Evolutionary conservation across 2,888 invertebrate species (phyloP).

Genomic region (Tetropium fuscum): DNA sequence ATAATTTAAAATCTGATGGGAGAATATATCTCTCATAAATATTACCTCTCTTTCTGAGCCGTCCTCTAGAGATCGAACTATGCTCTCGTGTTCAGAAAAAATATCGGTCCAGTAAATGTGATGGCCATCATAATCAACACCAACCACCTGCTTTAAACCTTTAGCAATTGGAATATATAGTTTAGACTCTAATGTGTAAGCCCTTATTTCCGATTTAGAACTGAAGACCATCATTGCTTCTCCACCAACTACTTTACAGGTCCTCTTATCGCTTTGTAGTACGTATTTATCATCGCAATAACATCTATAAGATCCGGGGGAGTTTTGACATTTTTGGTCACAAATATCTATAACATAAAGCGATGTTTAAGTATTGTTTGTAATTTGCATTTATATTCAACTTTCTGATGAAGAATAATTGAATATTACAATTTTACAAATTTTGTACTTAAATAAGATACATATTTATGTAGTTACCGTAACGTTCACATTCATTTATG

Average conservation of each 20-base stretch:
- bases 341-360: slow-evolving; percentile 66
- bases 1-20: background rate
- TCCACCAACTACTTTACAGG: slow-evolving; percentile 70
- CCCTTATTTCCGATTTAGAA: slow-evolving; percentile 74
- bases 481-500: slow-evolving; percentile 74
- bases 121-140: slow-evolving; percentile 78
- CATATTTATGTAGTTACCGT: slow-evolving; percentile 63
- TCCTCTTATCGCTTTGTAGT: slow-evolving; percentile 67
- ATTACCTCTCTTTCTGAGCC: slow-evolving; percentile 72
- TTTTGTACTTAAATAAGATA: no score
- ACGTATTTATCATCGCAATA: slow-evolving; percentile 72
- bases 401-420: no score
- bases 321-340: slow-evolving; percentile 77
- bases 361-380: no score
- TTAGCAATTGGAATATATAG: slow-evolving; percentile 67
- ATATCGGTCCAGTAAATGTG: slow-evolving; percentile 85
- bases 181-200: slow-evolving; percentile 71
- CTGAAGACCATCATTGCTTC: slow-evolving; percentile 79
- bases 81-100: slow-evolving; percentile 76
- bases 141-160: slow-evolving; percentile 72
- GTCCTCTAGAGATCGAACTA: slow-evolving; percentile 74
- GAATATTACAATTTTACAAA: no score
- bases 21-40: background rate
- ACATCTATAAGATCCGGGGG: slow-evolving; percentile 72
- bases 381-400: no score